Evolutionary conservation across 2,113 vertebrate species (phyloP), one percentile per base, ranked within the genome.

Genomic region (Jaculus jaculus): DNA sequence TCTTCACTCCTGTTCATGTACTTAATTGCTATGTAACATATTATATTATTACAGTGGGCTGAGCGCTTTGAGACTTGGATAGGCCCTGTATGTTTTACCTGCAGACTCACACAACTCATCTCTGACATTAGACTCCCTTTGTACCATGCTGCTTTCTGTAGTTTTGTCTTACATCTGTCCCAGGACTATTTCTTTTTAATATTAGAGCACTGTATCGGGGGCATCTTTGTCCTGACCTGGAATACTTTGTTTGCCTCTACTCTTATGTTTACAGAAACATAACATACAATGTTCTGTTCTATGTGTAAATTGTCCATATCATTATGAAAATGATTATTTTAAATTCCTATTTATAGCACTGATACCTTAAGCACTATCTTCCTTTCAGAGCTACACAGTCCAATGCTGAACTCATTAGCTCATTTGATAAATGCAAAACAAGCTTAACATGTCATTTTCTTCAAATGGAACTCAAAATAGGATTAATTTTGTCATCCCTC

Each of bases 401-500:
- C 5, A 91, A 96, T 75, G 86, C 54, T 73, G 74, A 94, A 80
- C 30, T 95, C 92, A 58, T 34, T 88, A 84, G 78, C 82, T 94
- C 82, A 58, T 95, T 96, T 94, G 97, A 97, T 95, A 97, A 96
- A 98, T 91, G 78, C 61, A 92, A 96, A 97, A 94, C 94, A 95
- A 97, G 93, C 58, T 86, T 97, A 92, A 92, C 87, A 84, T 91
- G 42, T 69, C 95, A 96, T 94, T 96, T 97, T 95, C 82, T 94
- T 93, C 95, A 83, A 96, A 96, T 93, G 92, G 93, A 97, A 82
- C 77, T 94, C 82, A 92, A 97, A 97, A 97, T 96, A 98, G 95
- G 97, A 98, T 98, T 98, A 97, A 95, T 77, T 98, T 96, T 97
- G 97, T 97, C 96, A 97, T 97, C 92, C 95, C 93, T 97, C 95